phyloP scores from a whole-genome alignment of 53 echinoderm and acorn worm genomes.

The Arbacia lixula region DNA sequence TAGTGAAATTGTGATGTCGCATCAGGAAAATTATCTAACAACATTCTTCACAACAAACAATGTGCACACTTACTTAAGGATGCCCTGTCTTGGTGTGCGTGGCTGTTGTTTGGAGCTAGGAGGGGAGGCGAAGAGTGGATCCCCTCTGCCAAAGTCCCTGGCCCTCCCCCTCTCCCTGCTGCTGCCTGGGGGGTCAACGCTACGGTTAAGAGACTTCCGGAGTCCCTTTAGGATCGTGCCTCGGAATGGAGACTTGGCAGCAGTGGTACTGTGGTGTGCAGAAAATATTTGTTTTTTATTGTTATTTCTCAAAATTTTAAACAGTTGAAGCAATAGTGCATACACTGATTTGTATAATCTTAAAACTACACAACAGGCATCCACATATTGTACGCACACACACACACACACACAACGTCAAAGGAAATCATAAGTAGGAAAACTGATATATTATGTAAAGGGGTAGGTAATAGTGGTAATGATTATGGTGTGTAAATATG shows the following conservation, averaged over 20 bases:
- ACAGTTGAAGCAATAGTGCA: no score
- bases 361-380: no score
- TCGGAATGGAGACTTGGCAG: slow-evolving; percentile 36
- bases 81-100: not conserved
- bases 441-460: no score
- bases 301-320: not conserved
- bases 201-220: not conserved
- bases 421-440: no score
- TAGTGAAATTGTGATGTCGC: no score
- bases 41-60: not conserved
- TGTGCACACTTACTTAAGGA: not conserved
- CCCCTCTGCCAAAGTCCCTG: not conserved
- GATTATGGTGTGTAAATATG: no score
- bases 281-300: not conserved
- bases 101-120: not conserved
- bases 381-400: no score
- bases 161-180: not conserved
- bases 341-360: no score
- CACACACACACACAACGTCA: no score
- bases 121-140: not conserved
- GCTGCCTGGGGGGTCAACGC: not conserved
- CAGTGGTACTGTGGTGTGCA: not conserved
- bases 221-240: slow-evolving; percentile 27
- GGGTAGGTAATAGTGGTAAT: no score
- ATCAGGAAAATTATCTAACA: no score